Conservation (phyloP, 2,888 invertebrate species). For the Calameuta filiformis region DNA sequence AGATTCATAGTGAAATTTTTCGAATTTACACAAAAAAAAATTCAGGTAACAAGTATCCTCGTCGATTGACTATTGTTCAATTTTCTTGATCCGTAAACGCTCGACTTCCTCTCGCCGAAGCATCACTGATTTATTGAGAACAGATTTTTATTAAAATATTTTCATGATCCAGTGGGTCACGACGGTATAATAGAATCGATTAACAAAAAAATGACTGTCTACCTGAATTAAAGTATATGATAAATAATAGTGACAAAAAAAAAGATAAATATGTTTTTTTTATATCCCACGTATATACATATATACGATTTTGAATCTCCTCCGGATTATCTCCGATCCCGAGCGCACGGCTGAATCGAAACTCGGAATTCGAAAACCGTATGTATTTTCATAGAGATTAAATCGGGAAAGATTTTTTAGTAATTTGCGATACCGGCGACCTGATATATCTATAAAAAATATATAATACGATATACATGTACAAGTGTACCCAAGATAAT, state of each 20-base stretch:
- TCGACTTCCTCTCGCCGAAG: background rate
- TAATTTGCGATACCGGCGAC: slow-evolving; percentile 6
- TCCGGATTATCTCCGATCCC: slow-evolving; percentile 2
- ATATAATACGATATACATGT: background rate
- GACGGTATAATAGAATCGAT: background rate
- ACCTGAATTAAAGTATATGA: slow-evolving; percentile 41
- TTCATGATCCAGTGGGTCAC: background rate
- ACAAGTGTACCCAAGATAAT: background rate
- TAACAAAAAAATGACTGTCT: background rate
- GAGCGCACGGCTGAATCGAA: slow-evolving; percentile 5
- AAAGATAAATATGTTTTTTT: no score
- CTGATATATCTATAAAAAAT: background rate
- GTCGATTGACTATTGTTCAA: background rate
- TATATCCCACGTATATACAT: no score
- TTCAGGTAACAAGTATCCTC: no score
- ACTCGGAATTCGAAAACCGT: slow-evolving; percentile 7
- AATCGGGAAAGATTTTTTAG: background rate
- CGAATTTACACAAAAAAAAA: background rate
- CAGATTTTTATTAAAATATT: background rate
- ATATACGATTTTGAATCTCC: background rate
- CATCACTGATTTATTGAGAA: background rate
- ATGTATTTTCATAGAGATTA: background rate
- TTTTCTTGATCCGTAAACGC: background rate
- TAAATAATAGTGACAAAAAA: slow-evolving; percentile 37
- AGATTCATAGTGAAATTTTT: slow-evolving; percentile 37